Evolutionary conservation across 2,113 vertebrate genomes (phyloP).

Genomic region (Oenanthe melanoleuca): DNA sequence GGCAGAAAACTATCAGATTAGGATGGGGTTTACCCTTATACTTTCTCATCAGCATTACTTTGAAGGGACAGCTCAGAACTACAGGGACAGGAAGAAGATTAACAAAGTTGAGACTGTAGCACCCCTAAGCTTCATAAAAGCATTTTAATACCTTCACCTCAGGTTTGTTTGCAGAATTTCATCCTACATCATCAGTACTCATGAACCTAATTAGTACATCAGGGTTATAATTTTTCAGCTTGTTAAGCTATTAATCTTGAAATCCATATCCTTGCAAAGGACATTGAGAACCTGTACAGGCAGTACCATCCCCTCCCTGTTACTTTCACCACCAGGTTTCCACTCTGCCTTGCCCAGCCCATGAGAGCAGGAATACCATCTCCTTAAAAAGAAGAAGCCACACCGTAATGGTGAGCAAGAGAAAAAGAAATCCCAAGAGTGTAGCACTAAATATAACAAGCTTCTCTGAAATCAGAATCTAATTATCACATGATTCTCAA

Average conservation of each 20-base stretch:
- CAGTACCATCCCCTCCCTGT: neutral
- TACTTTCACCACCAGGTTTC: neutral
- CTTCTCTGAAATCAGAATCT: neutral
- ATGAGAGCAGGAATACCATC: neutral
- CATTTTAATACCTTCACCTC: neutral
- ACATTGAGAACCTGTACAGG: neutral
- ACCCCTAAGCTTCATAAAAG: neutral
- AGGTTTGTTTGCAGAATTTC: neutral
- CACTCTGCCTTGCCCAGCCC: neutral
- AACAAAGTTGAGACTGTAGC: neutral
- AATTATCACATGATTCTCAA: fast-evolving
- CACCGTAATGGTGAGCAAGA: neutral
- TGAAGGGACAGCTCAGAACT: neutral
- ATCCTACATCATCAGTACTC: neutral
- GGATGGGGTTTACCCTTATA: neutral
- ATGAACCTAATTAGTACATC: neutral
- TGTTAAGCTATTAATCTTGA: neutral
- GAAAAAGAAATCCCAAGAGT: neutral
- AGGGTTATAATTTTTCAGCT: neutral
- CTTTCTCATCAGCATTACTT: neutral
- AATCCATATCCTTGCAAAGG: neutral
- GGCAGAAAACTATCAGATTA: neutral
- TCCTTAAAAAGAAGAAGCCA: neutral
- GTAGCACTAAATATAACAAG: neutral
- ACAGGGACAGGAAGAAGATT: neutral